These are phyloP conservation scores for Apis dorsata DNA, from an alignment of 1,140 invertebrate genomes.

Conservation along the genomic window DNA sequence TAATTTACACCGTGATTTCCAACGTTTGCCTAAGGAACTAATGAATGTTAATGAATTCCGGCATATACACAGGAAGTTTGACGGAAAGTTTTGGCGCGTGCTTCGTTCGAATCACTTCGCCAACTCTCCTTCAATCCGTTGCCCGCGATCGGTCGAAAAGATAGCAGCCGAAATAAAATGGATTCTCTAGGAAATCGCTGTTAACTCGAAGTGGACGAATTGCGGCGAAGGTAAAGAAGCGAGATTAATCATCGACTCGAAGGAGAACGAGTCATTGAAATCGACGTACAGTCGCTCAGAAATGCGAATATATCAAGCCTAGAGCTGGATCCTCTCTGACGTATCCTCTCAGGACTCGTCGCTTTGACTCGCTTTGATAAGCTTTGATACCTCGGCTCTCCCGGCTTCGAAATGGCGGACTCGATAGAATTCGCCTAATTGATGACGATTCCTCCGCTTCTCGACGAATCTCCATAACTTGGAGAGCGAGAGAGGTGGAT, in stretches of 20 bases:
- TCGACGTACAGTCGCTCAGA: too few relatives aligned
- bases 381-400: neutral
- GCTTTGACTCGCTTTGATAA: conserved; percentile 16
- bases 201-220: too few relatives aligned
- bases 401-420: neutral
- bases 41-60: conserved; percentile 19
- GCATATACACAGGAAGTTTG: neutral
- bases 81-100: neutral
- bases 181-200: neutral
- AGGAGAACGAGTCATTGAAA: too few relatives aligned
- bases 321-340: too few relatives aligned
- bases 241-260: neutral
- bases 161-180: neutral
- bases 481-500: too few relatives aligned
- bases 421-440: conserved; percentile 20
- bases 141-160: neutral
- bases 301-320: too few relatives aligned
- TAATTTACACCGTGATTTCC: conserved; percentile 7
- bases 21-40: neutral
- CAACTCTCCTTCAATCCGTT: neutral
- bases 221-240: too few relatives aligned
- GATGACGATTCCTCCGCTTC: neutral
- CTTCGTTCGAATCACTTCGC: neutral
- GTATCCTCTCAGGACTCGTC: too few relatives aligned
- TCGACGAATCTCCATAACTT: neutral